Conservation (phyloP, 2,888 invertebrate species). For the Drosophila paranaensis region DNA sequence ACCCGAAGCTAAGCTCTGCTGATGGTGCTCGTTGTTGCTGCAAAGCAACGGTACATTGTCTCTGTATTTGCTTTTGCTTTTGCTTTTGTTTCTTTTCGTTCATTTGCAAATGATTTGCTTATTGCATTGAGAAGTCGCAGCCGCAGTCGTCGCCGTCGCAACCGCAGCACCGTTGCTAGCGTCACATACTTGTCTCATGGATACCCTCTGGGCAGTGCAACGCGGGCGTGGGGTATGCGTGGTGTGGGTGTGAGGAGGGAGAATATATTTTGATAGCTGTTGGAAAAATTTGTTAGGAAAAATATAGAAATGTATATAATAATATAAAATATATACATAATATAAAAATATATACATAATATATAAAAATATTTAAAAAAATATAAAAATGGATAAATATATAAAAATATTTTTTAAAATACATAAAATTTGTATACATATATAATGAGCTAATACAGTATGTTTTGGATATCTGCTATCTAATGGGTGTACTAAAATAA, state of each 20-base stretch:
- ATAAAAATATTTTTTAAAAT: too few relatives aligned
- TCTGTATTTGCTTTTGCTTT: conserved; percentile 27
- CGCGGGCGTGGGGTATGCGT: background rate
- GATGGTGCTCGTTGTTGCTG: conserved; percentile 10
- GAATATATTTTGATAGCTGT: background rate
- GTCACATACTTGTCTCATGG: conserved; percentile 28
- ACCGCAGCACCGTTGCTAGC: conserved; percentile 5
- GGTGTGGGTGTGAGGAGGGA: background rate
- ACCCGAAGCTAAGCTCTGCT: conserved; percentile 16
- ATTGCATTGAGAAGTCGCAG: conserved; percentile 42
- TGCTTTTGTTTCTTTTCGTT: conserved; percentile 24
- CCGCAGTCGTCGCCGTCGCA: conserved; percentile 1
- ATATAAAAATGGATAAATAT: too few relatives aligned
- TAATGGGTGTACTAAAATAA: too few relatives aligned
- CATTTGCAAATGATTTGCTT: conserved; percentile 44
- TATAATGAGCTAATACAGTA: too few relatives aligned
- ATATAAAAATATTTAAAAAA: too few relatives aligned
- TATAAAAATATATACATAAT: too few relatives aligned
- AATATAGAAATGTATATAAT: too few relatives aligned
- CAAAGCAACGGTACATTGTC: conserved; percentile 57
- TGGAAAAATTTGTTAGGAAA: background rate
- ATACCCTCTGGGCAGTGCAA: conserved; percentile 9
- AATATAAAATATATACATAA: too few relatives aligned
- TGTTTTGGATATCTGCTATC: too few relatives aligned
- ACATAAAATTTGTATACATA: too few relatives aligned